phyloP scores from a whole-genome alignment of 2,113 vertebrate genomes.

The Rhynchopsitta pachyrhyncha region DNA sequence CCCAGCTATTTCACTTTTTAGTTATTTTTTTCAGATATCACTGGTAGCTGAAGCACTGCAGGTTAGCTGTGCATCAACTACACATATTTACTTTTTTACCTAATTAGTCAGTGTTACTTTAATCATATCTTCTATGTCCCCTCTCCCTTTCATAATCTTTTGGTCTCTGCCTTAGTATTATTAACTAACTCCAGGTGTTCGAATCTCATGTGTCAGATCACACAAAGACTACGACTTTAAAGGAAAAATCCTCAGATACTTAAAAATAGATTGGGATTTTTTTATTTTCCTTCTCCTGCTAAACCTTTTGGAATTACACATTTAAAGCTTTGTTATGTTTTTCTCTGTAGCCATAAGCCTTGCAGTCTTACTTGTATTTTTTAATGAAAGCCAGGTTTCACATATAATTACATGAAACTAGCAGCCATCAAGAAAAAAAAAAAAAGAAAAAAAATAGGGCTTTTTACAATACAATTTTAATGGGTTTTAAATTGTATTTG shows the following conservation, averaged over 20 bases:
- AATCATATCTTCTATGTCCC: neutral
- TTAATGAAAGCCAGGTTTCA: neutral
- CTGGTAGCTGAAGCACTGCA: neutral
- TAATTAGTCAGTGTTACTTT: neutral
- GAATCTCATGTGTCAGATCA: neutral
- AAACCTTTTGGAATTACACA: neutral
- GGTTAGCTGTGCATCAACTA: neutral
- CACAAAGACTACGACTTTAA: neutral
- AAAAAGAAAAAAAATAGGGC: neutral
- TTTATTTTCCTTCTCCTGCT: neutral
- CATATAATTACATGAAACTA: neutral
- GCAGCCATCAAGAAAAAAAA: neutral
- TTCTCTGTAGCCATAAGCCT: neutral
- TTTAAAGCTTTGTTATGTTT: neutral
- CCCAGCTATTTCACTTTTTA: neutral
- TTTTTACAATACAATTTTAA: neutral
- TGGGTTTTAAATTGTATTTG: neutral
- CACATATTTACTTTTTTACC: neutral
- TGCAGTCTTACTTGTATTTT: neutral
- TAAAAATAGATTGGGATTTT: neutral
- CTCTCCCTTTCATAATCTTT: neutral
- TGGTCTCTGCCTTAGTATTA: neutral
- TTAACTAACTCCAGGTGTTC: neutral
- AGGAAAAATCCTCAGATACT: neutral
- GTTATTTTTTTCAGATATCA: too few relatives aligned